Conservation (phyloP, 2,113 vertebrate genomes). For the Nothocercus nigrocapillus region DNA sequence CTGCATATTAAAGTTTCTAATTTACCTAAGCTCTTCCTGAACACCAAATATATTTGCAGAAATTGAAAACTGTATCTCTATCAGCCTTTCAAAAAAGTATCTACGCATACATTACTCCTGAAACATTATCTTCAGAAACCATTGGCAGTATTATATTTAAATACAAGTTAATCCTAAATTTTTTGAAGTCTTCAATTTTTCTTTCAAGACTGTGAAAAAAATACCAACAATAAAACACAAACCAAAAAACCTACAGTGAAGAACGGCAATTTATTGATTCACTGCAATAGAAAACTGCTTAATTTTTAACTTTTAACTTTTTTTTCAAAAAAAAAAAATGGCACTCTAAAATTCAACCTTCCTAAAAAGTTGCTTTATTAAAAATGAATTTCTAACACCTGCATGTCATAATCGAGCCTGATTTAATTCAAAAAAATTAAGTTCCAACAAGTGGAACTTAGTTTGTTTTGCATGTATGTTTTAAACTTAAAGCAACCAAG, state of each 20-base stretch:
- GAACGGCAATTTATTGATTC: background rate
- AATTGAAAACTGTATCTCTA: background rate
- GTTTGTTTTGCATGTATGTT: background rate
- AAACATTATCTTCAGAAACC: background rate
- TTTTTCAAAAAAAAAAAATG: too few relatives aligned
- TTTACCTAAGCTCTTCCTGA: background rate
- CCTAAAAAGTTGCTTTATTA: background rate
- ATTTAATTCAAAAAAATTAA: background rate
- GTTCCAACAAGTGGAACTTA: background rate
- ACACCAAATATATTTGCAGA: background rate
- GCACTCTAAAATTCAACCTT: background rate
- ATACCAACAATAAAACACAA: background rate
- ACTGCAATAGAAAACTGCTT: background rate
- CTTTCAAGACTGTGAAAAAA: background rate
- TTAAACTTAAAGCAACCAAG: background rate
- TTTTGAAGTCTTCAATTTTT: background rate
- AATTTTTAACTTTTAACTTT: too few relatives aligned
- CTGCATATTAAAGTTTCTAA: background rate
- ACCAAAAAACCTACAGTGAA: background rate
- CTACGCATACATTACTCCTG: background rate
- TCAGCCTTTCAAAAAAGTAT: background rate
- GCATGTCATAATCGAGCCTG: background rate
- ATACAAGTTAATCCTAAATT: background rate
- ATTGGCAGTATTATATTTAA: background rate
- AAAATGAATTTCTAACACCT: background rate